Percentiles rank a stretch among this genome's conserved stretches.
These are phyloP conservation scores for Drosophila nr. medialis DNA, from an alignment of 2,888 invertebrate genomes.

Conservation along the genomic window DNA sequence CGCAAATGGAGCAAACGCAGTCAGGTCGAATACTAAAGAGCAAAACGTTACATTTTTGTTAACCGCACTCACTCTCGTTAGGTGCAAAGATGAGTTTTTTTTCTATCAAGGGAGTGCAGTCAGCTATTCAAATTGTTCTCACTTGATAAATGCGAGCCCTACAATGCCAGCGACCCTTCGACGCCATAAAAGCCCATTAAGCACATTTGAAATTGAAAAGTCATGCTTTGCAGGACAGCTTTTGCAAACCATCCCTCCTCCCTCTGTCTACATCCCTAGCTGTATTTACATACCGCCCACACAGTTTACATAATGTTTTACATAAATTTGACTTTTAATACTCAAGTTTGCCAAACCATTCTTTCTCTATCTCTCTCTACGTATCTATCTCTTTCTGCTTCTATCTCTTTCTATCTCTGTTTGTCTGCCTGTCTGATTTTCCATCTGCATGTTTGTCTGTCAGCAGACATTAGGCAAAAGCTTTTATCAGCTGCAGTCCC, in stretches of 20 bases:
- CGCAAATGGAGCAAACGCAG: not conserved
- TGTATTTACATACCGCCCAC: conserved; percentile 47
- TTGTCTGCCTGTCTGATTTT: not conserved
- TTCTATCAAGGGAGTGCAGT: conserved; percentile 30
- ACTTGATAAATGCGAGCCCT: conserved; percentile 38
- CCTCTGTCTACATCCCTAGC: not conserved
- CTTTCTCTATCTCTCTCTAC: not conserved
- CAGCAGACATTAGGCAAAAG: conserved; percentile 54
- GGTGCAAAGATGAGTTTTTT: conserved; percentile 4
- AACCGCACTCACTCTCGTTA: not conserved
- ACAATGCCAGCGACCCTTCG: conserved; percentile 7
- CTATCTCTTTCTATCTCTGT: not conserved
- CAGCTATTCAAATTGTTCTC: conserved; percentile 39
- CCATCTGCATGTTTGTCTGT: conserved; percentile 9
- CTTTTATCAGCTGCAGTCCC: conserved; percentile 55
- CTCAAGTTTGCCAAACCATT: conserved; percentile 51
- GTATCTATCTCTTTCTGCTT: not conserved
- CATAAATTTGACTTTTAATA: conserved; percentile 77
- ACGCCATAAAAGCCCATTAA: conserved; percentile 57
- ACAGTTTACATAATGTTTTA: conserved; percentile 68
- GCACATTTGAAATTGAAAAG: conserved; percentile 72
- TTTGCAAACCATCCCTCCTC: not conserved
- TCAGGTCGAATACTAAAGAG: conserved; percentile 23
- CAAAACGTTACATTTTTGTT: conserved; percentile 32
- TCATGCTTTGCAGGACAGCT: conserved; percentile 51